phyloP scores from a whole-genome alignment of 2,113 vertebrate genomes.

The Pangasianodon gigas region DNA sequence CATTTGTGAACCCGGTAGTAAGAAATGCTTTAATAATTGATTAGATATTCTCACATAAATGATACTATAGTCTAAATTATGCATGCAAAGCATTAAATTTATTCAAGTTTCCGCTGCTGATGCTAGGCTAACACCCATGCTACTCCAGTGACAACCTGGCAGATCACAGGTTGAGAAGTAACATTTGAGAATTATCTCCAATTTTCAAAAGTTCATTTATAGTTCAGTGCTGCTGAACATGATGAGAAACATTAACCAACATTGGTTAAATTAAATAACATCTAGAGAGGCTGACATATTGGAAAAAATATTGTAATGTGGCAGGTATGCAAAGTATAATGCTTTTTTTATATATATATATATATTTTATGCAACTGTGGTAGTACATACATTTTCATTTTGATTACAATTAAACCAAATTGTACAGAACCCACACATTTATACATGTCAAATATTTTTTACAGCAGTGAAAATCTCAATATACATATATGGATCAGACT shows the following conservation, averaged over 20 bases:
- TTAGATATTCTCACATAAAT: background rate
- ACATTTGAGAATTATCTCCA: background rate
- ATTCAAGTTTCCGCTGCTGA: too few species aligned
- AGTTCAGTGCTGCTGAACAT: background rate
- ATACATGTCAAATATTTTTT: too few species aligned
- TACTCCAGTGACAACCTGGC: background rate
- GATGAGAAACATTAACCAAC: background rate
- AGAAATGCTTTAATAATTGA: constrained; percentile 3
- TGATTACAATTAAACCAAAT: too few species aligned
- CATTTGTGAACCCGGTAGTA: background rate
- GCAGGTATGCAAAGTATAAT: background rate
- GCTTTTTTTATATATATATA: too few species aligned
- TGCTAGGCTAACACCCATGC: background rate
- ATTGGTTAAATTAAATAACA: background rate
- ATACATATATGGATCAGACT: background rate
- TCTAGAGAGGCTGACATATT: background rate
- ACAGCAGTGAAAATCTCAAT: background rate
- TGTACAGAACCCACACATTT: too few species aligned
- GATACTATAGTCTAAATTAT: constrained; percentile 4
- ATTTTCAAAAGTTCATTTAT: background rate
- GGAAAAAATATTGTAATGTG: background rate
- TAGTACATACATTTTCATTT: too few species aligned
- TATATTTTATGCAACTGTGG: too few species aligned
- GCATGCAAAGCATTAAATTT: background rate
- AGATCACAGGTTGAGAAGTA: background rate